Evolutionary conservation across 2,113 vertebrate genomes (phyloP).

Genomic region (Synodontis membranacea): DNA sequence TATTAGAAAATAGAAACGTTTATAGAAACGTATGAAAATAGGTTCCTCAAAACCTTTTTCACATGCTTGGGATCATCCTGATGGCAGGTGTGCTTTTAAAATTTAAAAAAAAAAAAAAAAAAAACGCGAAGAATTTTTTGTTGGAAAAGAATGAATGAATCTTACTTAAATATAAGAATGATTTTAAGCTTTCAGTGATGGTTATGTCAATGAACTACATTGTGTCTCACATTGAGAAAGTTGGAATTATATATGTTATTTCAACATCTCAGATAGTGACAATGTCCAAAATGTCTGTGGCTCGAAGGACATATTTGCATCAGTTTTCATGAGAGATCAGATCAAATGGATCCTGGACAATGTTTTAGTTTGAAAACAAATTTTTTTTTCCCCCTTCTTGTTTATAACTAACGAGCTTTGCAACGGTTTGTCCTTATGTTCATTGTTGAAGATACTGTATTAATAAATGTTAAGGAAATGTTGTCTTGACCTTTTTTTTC

Average conservation of each 20-base stretch:
- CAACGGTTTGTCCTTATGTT: conserved; percentile 68
- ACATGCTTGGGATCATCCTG: background rate
- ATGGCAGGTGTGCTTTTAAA: background rate
- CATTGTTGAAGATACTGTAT: conserved; percentile 73
- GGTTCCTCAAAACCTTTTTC: background rate
- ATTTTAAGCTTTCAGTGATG: background rate
- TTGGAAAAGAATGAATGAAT: background rate
- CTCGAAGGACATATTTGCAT: background rate
- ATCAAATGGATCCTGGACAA: conserved; percentile 23
- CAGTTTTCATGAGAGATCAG: conserved; percentile 17
- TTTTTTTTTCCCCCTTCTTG: conserved; percentile 58
- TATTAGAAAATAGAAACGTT: background rate
- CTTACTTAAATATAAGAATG: background rate
- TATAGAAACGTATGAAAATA: background rate
- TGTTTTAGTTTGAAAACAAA: conserved; percentile 57
- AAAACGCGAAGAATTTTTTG: too few relatives aligned
- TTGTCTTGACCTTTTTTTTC: background rate
- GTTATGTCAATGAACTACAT: conserved; percentile 13
- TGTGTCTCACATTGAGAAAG: conserved; percentile 76
- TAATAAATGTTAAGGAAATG: conserved; percentile 75
- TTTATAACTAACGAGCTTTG: conserved; percentile 69
- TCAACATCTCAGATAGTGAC: background rate
- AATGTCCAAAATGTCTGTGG: background rate
- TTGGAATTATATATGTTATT: conserved; percentile 27
- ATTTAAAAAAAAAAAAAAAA: too few relatives aligned